Base-by-base conservation (phyloP, 2,113 vertebrate genomes). In the Heterocephalus glaber region DNA sequence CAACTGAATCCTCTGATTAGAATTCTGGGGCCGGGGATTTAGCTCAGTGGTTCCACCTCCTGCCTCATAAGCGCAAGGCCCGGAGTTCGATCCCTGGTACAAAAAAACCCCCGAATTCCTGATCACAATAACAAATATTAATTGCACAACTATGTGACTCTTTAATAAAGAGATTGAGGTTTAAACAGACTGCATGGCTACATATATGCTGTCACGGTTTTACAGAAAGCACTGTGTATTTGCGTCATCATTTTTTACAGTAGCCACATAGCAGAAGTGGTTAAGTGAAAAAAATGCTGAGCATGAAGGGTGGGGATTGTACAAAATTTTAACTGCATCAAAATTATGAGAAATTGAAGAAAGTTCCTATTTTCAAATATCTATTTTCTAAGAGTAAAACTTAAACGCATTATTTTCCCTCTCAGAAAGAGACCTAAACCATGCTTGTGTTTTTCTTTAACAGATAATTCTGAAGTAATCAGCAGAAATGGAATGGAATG, bases 401-500 rank as follows among this genome's bases (percentile, higher is more conserved):
- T 2, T 85, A 95, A n/a, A 0, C 4, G 81, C 13, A 17, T 0
- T 89, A 0, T 85, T 13, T 89, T 44, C 84, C 33, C 89, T 76
- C n/a, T 14, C 52, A 90, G 95, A 85, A 96, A 52, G 56, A 56
- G 80, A 2, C 0, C 72, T 94, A 97, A 98, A 94, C 97, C 68
- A 41, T 30, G 0, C 96, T 97, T 96, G 56, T 98, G 94, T 98
- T 98, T 98, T 97, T 98, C 97, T 97, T 97, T 97, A 66, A 98
- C 99, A 99, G 99, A 99, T 99, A 98, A 99, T 99, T 98, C 99
- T 99, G 99, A 99, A 99, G 98, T 99, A 99, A 98, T 96, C 56
- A 63, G 98, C 98, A 98, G 99, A 97, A 99, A 98, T 7, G 99
- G 98, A 98, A 98, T 95, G 82, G 99, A 99, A 99, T 99, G 99